Conservation (phyloP, 2,888 invertebrate species). For the Pollenia amentaria region DNA sequence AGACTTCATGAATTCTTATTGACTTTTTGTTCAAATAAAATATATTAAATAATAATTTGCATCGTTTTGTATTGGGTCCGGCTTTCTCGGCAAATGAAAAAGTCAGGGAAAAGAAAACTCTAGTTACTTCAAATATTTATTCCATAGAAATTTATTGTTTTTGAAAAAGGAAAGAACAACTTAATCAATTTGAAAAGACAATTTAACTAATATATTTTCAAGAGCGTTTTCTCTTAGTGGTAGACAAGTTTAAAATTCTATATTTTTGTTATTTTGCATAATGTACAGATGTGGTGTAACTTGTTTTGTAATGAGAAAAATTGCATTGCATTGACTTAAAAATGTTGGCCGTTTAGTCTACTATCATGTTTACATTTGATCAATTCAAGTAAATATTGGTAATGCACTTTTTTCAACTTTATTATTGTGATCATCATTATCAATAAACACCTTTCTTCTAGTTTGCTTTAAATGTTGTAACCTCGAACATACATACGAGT, state of each 20-base stretch:
- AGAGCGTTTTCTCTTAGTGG: neutral
- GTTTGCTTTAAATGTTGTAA: constrained; percentile 19
- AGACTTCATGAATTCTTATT: too few species aligned
- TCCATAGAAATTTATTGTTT: constrained; percentile 14
- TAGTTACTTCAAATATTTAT: constrained; percentile 1
- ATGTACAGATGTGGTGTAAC: constrained; percentile 81
- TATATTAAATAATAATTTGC: too few species aligned
- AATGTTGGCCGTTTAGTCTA: constrained; percentile 58
- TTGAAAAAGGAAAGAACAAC: neutral
- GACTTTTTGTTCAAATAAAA: too few species aligned
- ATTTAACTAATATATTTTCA: constrained; percentile 34
- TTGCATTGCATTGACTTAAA: constrained; percentile 52
- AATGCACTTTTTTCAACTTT: constrained; percentile 21
- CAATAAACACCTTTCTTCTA: constrained; percentile 33
- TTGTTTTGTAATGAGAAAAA: constrained; percentile 81
- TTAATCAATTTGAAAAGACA: neutral
- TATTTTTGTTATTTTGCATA: constrained; percentile 74
- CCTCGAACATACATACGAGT: neutral
- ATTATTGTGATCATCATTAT: constrained; percentile 28
- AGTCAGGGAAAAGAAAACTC: neutral
- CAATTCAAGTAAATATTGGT: constrained; percentile 33
- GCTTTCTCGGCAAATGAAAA: too few species aligned
- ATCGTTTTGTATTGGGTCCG: too few species aligned
- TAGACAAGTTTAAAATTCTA: constrained; percentile 48
- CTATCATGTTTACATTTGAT: constrained; percentile 60